Percentiles rank a stretch among this genome's conserved stretches.
phyloP scores from a whole-genome alignment of 1,140 invertebrate species.

The Danaus melanippus region DNA sequence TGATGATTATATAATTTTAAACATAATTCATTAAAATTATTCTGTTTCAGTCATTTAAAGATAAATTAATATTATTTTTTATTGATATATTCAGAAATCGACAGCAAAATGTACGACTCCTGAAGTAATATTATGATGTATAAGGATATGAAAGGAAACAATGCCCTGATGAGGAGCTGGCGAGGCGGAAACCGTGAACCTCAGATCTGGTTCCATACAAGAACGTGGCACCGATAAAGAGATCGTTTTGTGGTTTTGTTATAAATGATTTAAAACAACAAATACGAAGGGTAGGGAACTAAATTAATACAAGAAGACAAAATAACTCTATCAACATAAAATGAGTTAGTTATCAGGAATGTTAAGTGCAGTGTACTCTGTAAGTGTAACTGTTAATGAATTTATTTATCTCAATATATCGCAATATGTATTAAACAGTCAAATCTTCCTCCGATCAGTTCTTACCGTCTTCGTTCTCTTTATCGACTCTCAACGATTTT shows the following conservation, averaged over 20 bases:
- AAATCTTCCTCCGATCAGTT: constrained; percentile 11
- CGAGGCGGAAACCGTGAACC: constrained; percentile 22
- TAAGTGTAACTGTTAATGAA: neutral
- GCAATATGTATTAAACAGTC: neutral
- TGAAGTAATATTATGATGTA: no score
- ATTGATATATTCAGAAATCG: no score
- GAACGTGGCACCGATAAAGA: no score
- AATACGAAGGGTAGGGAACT: constrained; percentile 12
- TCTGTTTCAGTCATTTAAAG: no score
- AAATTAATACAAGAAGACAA: constrained; percentile 22
- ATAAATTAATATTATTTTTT: no score
- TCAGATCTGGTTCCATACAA: constrained; percentile 50
- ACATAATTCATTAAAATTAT: no score
- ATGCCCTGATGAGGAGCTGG: no score
- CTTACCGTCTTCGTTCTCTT: constrained; percentile 68
- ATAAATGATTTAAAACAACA: constrained; percentile 8
- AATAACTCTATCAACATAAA: constrained; percentile 12
- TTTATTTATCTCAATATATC: neutral
- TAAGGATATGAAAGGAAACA: no score
- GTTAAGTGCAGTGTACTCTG: neutral
- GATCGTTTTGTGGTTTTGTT: no score
- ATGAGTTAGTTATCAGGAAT: constrained; percentile 2
- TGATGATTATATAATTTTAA: no score
- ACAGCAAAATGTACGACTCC: no score
- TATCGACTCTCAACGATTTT: constrained; percentile 63